Base-by-base conservation (phyloP, 1,140 invertebrate genomes). In the Arion vulgaris region DNA sequence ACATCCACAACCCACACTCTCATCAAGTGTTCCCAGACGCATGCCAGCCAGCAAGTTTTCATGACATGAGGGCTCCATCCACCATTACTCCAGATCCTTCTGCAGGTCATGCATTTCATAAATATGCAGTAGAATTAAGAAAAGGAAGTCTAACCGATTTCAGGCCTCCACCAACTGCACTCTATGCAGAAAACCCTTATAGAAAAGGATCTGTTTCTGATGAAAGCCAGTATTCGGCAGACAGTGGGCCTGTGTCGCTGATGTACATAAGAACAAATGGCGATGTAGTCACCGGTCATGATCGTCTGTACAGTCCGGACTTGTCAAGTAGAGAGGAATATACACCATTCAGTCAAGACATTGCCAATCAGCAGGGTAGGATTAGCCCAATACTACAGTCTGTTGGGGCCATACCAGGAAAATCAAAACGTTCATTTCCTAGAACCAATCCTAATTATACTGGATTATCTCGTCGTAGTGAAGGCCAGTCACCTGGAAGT, bases 381-480 rank as follows among this genome's bases (percentile, higher is more conserved):
- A 86, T 88, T 17, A 90, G 89, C 57, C 89, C 90, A 11, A 79
- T 87, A 34, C 87, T 87, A 13, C 85, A 86, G 49, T 57, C 26
- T 41, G 39, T 2, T 28, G 51, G 36, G 15, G 36, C 78, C 32
- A 57, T 72, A 0, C 2, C 62, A 9, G 80, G 77, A 36, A 90
- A 90, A 85, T 90, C 89, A 62, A 92, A 91, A 85, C 82, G 91
- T 38, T 85, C 89, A 41, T 92, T 92, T 84, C 91, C 91, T 23
- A 83, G 91, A 78, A 92, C 91, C 36, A 92, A 92, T 84, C 91
- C 91, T 76, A 88, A 91, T 32, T 92, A 91, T 80, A 88, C 91
- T 26, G 90, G 90, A 36, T 86, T 90, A 34, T 87, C 87, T 51
- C 86, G 80, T 1, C 80, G 81, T 23, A 78, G 84, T 32, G 81